A percentile compares a stretch with the other conserved stretches of the same genome.
These are phyloP conservation scores for Listronotus oregonensis DNA, from an alignment of 1,140 invertebrate species.

Conservation along the genomic window DNA sequence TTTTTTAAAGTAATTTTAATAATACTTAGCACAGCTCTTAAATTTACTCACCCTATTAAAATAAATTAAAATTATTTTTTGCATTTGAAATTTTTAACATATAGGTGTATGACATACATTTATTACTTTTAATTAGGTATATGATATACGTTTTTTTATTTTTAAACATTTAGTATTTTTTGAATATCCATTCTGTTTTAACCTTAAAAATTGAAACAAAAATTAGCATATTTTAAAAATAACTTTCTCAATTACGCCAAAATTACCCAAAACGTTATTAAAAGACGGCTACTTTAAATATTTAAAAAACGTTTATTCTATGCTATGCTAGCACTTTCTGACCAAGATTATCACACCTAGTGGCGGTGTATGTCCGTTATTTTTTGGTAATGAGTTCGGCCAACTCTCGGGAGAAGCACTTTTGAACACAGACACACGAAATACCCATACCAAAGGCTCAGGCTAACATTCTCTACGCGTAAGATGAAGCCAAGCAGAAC, in stretches of 20 bases:
- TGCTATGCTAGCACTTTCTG: slow-evolving; percentile 11
- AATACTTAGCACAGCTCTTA: too few species aligned
- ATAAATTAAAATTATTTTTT: too few species aligned
- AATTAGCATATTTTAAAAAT: background rate
- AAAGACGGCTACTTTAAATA: background rate
- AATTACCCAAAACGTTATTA: background rate
- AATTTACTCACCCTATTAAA: too few species aligned
- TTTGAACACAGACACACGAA: slow-evolving; percentile 28
- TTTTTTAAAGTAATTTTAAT: too few species aligned
- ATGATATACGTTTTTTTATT: too few species aligned
- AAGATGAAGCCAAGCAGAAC: slow-evolving; percentile 52
- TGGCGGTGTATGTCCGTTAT: background rate
- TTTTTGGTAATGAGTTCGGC: background rate
- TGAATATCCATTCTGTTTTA: background rate
- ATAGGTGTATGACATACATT: too few species aligned
- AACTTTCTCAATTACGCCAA: slow-evolving; percentile 3
- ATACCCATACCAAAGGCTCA: slow-evolving; percentile 32
- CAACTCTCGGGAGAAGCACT: slow-evolving; percentile 7
- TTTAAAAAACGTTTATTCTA: slow-evolving; percentile 10
- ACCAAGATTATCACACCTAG: background rate
- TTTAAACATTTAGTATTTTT: too few species aligned
- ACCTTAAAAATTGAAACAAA: background rate
- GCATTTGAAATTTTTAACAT: too few species aligned
- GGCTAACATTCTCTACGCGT: slow-evolving; percentile 46
- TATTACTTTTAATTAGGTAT: too few species aligned